These are phyloP conservation scores for Actinopyga echinites DNA, from an alignment of 53 echinoderm and acorn worm species.

Conservation along the genomic window DNA sequence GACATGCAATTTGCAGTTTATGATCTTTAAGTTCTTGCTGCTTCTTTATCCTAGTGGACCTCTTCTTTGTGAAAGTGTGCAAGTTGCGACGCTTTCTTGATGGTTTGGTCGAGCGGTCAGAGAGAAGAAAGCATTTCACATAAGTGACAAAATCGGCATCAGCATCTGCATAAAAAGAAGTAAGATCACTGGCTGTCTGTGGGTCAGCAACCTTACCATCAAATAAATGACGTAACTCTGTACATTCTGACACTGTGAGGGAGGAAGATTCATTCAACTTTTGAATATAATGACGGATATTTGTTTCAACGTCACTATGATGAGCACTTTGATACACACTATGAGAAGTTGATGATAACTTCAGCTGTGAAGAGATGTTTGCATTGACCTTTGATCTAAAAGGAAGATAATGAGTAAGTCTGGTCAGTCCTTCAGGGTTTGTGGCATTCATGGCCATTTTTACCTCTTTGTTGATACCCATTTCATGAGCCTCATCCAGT, in stretches of 20 bases:
- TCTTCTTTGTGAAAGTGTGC: conserved; percentile 17
- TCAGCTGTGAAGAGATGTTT: neutral
- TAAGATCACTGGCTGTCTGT: neutral
- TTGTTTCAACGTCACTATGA: neutral
- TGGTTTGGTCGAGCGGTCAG: conserved; percentile 2
- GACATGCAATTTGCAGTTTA: no score
- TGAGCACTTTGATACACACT: no score
- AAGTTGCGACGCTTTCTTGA: conserved; percentile 13
- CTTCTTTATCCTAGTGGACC: neutral
- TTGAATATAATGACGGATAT: neutral
- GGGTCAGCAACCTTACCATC: conserved; percentile 6
- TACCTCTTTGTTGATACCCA: conserved; percentile 21
- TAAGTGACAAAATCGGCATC: neutral
- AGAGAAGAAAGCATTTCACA: conserved; percentile 1
- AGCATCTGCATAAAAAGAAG: neutral
- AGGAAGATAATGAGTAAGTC: conserved; percentile 8
- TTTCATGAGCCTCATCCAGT: conserved; percentile 18
- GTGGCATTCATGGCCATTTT: conserved; percentile 32
- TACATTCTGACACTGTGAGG: neutral
- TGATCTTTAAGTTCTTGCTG: no score
- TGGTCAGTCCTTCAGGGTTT: conserved; percentile 1
- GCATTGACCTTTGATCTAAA: neutral
- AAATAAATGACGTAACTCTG: neutral
- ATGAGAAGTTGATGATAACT: neutral
- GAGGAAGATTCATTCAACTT: neutral